Conservation (phyloP, 2,888 invertebrate species). For the Formica aserva region DNA sequence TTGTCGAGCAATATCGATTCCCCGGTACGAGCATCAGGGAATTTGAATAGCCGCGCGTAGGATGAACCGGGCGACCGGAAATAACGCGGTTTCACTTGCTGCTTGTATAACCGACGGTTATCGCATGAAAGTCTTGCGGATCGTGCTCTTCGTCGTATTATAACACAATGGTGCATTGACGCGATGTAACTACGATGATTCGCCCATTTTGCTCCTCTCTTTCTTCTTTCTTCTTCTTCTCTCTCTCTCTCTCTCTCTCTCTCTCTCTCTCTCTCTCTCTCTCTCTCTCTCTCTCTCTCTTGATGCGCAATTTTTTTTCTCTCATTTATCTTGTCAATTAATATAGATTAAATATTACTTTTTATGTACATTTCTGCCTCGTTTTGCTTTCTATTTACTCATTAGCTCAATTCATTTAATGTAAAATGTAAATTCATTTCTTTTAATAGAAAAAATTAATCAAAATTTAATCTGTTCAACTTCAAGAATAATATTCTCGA, state of each 20-base stretch:
- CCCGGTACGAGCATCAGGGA: conserved; percentile 19
- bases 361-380: not conserved
- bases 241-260: too few relatives aligned
- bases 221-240: too few relatives aligned
- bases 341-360: not conserved
- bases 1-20: conserved; percentile 35
- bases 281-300: too few relatives aligned
- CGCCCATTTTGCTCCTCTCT: conserved; percentile 18
- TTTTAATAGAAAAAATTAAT: not conserved
- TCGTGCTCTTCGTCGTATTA: conserved; percentile 41
- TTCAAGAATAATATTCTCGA: not conserved
- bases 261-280: too few relatives aligned
- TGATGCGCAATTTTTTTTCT: not conserved
- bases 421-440: not conserved
- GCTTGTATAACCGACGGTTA: conserved; percentile 49
- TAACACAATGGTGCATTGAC: conserved; percentile 52
- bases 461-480: not conserved
- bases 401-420: not conserved
- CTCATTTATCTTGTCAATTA: not conserved
- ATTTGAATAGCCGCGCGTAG: conserved; percentile 49
- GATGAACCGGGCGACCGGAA: conserved; percentile 54
- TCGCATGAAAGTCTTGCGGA: conserved; percentile 44
- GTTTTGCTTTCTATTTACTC: not conserved
- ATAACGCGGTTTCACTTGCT: conserved; percentile 54
- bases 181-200: conserved; percentile 20